Evolutionary conservation across 2,888 invertebrate species (phyloP).

Genomic region (Orthosia gracilis): DNA sequence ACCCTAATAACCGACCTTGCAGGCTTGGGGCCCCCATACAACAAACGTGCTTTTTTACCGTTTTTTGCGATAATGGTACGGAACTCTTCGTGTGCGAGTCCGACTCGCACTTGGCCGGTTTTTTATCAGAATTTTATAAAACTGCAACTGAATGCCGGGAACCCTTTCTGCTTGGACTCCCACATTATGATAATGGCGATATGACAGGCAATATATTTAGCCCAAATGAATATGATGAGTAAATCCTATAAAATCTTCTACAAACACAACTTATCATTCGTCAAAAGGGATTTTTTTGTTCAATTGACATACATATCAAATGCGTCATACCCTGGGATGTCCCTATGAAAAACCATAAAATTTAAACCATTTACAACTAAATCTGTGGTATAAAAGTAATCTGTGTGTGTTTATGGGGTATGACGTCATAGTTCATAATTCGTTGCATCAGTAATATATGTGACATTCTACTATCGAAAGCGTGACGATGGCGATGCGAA

Average conservation of each 20-base stretch:
- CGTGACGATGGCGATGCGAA: too few species aligned
- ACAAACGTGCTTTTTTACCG: too few species aligned
- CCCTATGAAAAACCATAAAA: constrained; percentile 1
- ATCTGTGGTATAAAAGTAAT: constrained; percentile 31
- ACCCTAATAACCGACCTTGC: too few species aligned
- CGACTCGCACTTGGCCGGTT: too few species aligned
- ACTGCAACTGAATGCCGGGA: too few species aligned
- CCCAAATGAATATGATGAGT: constrained; percentile 9
- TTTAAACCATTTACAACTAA: not conserved
- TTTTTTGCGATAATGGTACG: too few species aligned
- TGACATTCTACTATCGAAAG: too few species aligned
- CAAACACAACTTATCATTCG: constrained; percentile 19
- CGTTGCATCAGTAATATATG: not conserved
- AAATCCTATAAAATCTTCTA: constrained; percentile 9
- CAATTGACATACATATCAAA: constrained; percentile 8
- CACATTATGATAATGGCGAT: too few species aligned
- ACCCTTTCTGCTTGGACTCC: too few species aligned
- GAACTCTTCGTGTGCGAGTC: too few species aligned
- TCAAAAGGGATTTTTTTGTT: not conserved
- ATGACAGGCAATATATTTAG: not conserved
- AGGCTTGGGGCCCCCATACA: too few species aligned
- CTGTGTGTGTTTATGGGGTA: constrained; percentile 16
- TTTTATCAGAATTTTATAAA: too few species aligned
- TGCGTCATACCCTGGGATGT: constrained; percentile 29
- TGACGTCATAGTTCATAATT: not conserved